These are phyloP conservation scores for Crenuchus spilurus DNA, from an alignment of 2,797 vertebrate species.

Conservation along the genomic window DNA sequence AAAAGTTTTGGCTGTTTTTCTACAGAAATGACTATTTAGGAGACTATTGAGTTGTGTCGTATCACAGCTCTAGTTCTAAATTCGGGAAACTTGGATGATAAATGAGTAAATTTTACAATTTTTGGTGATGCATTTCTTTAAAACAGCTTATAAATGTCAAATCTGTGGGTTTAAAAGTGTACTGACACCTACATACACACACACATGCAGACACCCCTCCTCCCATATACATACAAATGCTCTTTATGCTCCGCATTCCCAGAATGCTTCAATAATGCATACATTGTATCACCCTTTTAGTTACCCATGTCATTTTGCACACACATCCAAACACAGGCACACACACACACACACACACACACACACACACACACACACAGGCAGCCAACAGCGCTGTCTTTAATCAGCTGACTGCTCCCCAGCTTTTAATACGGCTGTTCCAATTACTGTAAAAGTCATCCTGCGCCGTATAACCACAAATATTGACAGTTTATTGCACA, in stretches of 20 bases:
- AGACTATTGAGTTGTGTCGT: too few species aligned
- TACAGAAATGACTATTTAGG: too few species aligned
- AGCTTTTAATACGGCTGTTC: constrained; percentile 99
- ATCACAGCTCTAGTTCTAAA: too few species aligned
- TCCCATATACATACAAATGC: constrained; percentile 13
- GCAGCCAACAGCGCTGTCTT: constrained; percentile 84
- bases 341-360: constrained; percentile 43
- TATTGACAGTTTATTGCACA: constrained; percentile 99
- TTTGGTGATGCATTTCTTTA: too few species aligned
- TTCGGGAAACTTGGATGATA: too few species aligned
- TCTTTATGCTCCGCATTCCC: constrained; percentile 26
- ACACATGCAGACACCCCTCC: constrained; percentile 14
- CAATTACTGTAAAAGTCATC: constrained; percentile 99
- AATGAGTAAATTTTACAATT: too few species aligned
- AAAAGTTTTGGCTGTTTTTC: too few species aligned
- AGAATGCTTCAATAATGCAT: constrained; percentile 28
- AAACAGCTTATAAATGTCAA: not conserved
- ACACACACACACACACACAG: constrained; percentile 54
- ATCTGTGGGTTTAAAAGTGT: not conserved
- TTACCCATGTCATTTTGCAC: constrained; percentile 43
- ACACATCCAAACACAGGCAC: constrained; percentile 1
- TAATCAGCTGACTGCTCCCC: constrained; percentile 96
- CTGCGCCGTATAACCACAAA: constrained; percentile 99
- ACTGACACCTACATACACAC: not conserved
- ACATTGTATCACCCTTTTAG: constrained; percentile 15